These are phyloP conservation scores for Phodopus roborovskii DNA, from an alignment of 2,113 vertebrate species.

Conservation along the genomic window DNA sequence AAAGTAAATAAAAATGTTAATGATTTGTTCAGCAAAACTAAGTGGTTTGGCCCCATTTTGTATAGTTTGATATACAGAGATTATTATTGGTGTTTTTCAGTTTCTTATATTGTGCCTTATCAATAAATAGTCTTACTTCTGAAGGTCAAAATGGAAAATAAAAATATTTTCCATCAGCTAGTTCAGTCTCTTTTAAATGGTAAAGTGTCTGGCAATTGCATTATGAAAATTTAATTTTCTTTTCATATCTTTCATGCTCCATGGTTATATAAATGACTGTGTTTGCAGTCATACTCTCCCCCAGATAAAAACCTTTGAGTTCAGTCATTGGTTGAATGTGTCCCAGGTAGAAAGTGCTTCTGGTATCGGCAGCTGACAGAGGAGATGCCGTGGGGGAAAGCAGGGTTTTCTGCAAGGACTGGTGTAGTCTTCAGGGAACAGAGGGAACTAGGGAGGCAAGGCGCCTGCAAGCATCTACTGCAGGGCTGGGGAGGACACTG, in stretches of 20 bases:
- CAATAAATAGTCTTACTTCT: constrained; percentile 50
- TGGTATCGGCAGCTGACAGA: too few species aligned
- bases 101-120: constrained; percentile 37
- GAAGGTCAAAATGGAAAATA: constrained; percentile 68
- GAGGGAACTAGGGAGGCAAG: neutral
- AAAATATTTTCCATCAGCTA: constrained; percentile 52
- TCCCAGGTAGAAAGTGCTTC: neutral
- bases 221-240: constrained; percentile 74
- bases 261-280: constrained; percentile 37
- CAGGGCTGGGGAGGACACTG: neutral
- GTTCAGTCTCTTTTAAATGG: constrained; percentile 47
- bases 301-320: constrained; percentile 40
- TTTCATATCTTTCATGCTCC: constrained; percentile 63
- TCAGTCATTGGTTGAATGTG: constrained; percentile 46
- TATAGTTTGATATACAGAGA: constrained; percentile 21
- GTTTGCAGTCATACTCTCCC: constrained; percentile 49
- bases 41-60: neutral
- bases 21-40: neutral
- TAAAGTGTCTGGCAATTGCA: constrained; percentile 56
- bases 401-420: neutral
- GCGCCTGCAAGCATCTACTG: neutral
- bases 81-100: constrained; percentile 35
- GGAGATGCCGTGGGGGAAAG: neutral
- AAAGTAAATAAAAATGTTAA: constrained; percentile 45
- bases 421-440: neutral